Conservation (phyloP, 2,797 vertebrate species). For the Vireo griseus region DNA sequence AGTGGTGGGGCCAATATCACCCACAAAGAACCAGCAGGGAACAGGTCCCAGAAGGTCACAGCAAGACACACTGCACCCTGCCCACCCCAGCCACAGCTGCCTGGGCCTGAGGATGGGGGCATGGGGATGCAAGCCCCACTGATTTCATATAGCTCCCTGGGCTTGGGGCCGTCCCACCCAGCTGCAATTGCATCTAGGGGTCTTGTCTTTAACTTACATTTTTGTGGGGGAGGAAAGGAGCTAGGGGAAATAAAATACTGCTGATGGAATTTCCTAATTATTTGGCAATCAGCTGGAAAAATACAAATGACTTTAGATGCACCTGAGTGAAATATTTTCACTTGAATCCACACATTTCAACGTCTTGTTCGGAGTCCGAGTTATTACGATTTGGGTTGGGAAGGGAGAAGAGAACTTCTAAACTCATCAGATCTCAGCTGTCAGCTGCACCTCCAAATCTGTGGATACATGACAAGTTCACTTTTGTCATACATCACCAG, state of each 20-base stretch:
- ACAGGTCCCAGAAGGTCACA: not conserved
- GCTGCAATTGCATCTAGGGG: not conserved
- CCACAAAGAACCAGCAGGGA: not conserved
- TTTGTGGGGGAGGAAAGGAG: not conserved
- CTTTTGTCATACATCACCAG: not conserved
- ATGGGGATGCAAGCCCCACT: rapidly evolving
- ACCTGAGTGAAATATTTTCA: not conserved
- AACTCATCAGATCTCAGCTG: not conserved
- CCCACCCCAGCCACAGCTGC: no score
- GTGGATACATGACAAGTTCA: not conserved
- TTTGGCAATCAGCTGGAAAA: not conserved
- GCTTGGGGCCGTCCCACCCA: not conserved
- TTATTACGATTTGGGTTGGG: not conserved
- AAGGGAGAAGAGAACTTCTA: not conserved
- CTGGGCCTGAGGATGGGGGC: not conserved
- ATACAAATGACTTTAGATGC: not conserved
- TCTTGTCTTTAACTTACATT: not conserved
- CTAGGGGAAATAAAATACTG: not conserved
- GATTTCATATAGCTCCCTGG: not conserved
- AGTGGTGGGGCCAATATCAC: not conserved
- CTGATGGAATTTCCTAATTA: not conserved
- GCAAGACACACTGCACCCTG: not conserved
- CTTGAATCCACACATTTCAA: not conserved
- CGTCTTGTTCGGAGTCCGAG: not conserved
- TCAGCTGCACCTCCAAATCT: not conserved